Base-by-base conservation (phyloP, 2,888 invertebrate species). In the Microctonus aethiopoides region DNA sequence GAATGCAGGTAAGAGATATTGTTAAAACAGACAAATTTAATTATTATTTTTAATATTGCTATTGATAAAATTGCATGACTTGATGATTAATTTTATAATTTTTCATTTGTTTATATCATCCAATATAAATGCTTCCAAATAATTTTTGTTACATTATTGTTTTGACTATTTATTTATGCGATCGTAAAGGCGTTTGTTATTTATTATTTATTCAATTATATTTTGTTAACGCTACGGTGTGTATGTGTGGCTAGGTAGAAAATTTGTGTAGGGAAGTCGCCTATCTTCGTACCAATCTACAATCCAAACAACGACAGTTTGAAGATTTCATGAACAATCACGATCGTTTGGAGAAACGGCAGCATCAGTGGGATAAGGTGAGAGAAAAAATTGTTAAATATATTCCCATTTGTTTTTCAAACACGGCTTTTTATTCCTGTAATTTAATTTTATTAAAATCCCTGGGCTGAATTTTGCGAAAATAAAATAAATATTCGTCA, bases 201-300 rank as follows among this genome's bases (percentile, higher is more conserved):
- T 32, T 67, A 63, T 66, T 61, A 41, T 64, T 63, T 70, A 61
- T 63, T 68, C 74, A 65, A 70, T 75, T 72, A 68, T 72, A 56
- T 81, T 82, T 83, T 81, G 79, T 77, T 77, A 84, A 83, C 88
- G 88, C 88, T 89, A 84, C 88, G 89, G 75, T 83, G 80, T 85
- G 75, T 83, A 77, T 83, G 74, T 78, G 85, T 82, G 84, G 85
- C 84, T 83, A 86, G 86, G 86, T 86, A 86, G 86, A 85, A 85
- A 86, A 77, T 86, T 85, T 86, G 83, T 84, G 84, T 86, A 86
- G 86, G 83, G 86, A 86, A 86, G 82, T 86, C 81, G 82, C 86
- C 83, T 85, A 84, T 80, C 86, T 86, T 70, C 84, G 84, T 78
- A 83, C 85, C 78, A 83, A 80, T 79, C 83, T 86, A 76, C 86